Evolutionary conservation across 2,888 invertebrate genomes (phyloP).

Genomic region (Trichopria drosophilae): DNA sequence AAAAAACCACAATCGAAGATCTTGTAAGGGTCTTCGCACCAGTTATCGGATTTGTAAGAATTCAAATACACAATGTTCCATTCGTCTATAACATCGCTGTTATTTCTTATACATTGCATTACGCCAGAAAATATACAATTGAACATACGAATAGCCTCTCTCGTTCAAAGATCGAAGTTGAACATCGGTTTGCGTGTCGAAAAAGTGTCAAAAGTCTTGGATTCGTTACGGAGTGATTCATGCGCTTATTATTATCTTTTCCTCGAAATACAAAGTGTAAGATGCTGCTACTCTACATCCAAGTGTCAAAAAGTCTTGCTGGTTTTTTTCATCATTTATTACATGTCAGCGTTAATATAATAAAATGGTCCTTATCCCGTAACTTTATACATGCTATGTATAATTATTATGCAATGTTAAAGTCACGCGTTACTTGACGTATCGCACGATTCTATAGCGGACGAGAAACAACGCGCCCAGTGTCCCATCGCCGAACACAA

Average conservation of each 20-base stretch:
- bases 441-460: too few relatives aligned
- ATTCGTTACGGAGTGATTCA: too few relatives aligned
- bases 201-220: too few relatives aligned
- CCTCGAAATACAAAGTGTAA: not conserved
- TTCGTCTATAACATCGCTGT: constrained; percentile 43
- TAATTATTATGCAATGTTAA: constrained; percentile 58
- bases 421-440: constrained; percentile 43
- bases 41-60: too few relatives aligned
- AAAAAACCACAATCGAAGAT: too few relatives aligned
- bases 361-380: constrained; percentile 52
- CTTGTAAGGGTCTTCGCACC: too few relatives aligned
- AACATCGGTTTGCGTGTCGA: too few relatives aligned
- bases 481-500: too few relatives aligned
- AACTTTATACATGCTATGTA: constrained; percentile 59
- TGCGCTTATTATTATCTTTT: too few relatives aligned
- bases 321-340: too few relatives aligned
- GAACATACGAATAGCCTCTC: constrained; percentile 36
- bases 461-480: too few relatives aligned
- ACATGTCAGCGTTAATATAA: too few relatives aligned
- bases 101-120: constrained; percentile 47
- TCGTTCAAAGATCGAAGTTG: constrained; percentile 33
- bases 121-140: constrained; percentile 49
- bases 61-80: constrained; percentile 41
- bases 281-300: constrained; percentile 2
- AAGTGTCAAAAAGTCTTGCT: not conserved